A percentile compares a stretch with the other conserved stretches of the same genome.
phyloP scores from a whole-genome alignment of 1,140 invertebrate genomes.

The Drosophila ercepeae region DNA sequence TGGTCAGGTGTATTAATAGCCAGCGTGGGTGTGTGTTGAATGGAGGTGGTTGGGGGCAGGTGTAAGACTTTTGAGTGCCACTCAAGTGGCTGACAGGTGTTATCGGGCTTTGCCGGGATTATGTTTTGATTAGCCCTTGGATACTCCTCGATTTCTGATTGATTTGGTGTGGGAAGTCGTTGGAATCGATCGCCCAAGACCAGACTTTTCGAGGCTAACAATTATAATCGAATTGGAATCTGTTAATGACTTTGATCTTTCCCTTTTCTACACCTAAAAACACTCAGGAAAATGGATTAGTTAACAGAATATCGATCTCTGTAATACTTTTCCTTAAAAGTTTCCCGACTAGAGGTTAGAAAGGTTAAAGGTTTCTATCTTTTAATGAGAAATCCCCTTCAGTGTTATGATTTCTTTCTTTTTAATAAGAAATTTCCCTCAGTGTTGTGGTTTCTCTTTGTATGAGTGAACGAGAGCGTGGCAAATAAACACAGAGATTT shows the following conservation, averaged over 20 bases:
- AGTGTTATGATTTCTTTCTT: too few relatives aligned
- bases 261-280: not conserved
- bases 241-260: slow-evolving; percentile 60
- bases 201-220: slow-evolving; percentile 26
- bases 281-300: too few relatives aligned
- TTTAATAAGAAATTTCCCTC: not conserved
- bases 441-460: slow-evolving; percentile 16
- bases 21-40: slow-evolving; percentile 1
- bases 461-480: slow-evolving; percentile 72
- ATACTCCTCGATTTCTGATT: slow-evolving; percentile 35
- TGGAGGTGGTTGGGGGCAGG: too few relatives aligned
- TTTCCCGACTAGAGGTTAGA: too few relatives aligned
- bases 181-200: slow-evolving; percentile 21
- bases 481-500: slow-evolving; percentile 81
- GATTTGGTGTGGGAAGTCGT: slow-evolving; percentile 31
- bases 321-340: too few relatives aligned
- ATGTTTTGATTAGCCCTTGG: slow-evolving; percentile 65
- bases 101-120: slow-evolving; percentile 60
- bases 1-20: slow-evolving; percentile 38
- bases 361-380: too few relatives aligned
- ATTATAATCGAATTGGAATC: slow-evolving; percentile 68
- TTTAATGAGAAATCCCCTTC: too few relatives aligned
- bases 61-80: slow-evolving; percentile 24
- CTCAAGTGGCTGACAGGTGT: slow-evolving; percentile 40
- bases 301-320: too few relatives aligned